phyloP scores from a whole-genome alignment of 1,140 invertebrate genomes.

The Drosophila micromelanica region DNA sequence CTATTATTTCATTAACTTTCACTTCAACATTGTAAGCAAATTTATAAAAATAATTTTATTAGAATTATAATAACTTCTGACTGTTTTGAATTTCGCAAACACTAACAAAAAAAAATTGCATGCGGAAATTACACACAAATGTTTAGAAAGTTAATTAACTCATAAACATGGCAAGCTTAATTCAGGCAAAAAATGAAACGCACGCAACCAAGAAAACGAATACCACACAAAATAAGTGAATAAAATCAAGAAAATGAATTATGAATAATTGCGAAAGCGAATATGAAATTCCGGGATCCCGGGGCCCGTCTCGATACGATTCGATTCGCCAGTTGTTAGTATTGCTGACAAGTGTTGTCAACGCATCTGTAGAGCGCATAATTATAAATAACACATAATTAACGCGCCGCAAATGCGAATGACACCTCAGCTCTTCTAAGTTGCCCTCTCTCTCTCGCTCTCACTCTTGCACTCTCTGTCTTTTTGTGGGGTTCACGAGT shows the following conservation, averaged over 20 bases:
- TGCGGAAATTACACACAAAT: constrained; percentile 37
- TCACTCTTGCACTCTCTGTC: constrained; percentile 1
- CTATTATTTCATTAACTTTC: no score
- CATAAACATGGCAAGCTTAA: constrained; percentile 30
- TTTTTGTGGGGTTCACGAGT: constrained; percentile 20
- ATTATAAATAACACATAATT: constrained; percentile 83
- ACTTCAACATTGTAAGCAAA: no score
- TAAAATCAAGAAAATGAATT: constrained; percentile 51
- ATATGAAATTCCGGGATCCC: background rate
- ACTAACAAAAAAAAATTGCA: no score
- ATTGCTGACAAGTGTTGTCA: constrained; percentile 76
- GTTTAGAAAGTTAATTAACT: constrained; percentile 54
- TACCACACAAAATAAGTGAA: constrained; percentile 1
- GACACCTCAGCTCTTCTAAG: constrained; percentile 59
- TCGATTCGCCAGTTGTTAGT: constrained; percentile 29
- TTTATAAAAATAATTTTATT: no score
- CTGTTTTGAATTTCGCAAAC: no score
- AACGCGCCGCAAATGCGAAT: constrained; percentile 79
- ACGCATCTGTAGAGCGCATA: constrained; percentile 76
- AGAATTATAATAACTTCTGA: no score
- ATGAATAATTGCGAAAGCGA: constrained; percentile 35
- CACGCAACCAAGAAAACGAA: constrained; percentile 43
- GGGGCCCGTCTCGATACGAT: constrained; percentile 5
- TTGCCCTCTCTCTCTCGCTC: background rate
- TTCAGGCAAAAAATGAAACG: constrained; percentile 8